Evolutionary conservation across 2,888 invertebrate species (phyloP).

Genomic region (Drosophila kambysellisi): DNA sequence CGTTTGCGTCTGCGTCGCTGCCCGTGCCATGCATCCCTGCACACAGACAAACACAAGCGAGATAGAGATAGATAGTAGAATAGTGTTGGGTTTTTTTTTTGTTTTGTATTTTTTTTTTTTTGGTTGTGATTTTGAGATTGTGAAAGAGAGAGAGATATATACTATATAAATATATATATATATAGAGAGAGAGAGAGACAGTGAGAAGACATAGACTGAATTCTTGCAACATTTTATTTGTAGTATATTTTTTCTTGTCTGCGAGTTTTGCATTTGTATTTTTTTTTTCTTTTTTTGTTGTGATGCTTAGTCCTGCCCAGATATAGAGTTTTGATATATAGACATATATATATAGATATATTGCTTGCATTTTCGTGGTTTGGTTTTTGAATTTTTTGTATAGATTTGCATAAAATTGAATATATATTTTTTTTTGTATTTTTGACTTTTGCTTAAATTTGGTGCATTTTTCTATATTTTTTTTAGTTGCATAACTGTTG

Average conservation of each 20-base stretch:
- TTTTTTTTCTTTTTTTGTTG: slow-evolving; percentile 64
- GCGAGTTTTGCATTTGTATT: slow-evolving; percentile 57
- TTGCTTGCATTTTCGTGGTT: slow-evolving; percentile 67
- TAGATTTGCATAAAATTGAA: slow-evolving; percentile 77
- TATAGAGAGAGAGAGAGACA: slow-evolving; percentile 57
- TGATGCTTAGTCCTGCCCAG: slow-evolving; percentile 78
- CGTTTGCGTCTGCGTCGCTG: slow-evolving; percentile 50
- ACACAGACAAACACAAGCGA: slow-evolving; percentile 88
- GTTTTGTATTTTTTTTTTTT: slow-evolving; percentile 36
- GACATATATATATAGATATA: slow-evolving; percentile 45
- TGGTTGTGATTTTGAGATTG: slow-evolving; percentile 53
- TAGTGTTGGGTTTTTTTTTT: slow-evolving; percentile 69
- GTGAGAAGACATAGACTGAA: slow-evolving; percentile 55
- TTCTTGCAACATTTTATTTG: slow-evolving; percentile 38
- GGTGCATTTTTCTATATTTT: slow-evolving; percentile 70
- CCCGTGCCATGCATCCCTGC: slow-evolving; percentile 86
- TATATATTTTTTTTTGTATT: slow-evolving; percentile 33
- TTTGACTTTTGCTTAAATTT: slow-evolving; percentile 57
- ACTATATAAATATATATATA: slow-evolving; percentile 10
- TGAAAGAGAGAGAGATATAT: slow-evolving; percentile 51
- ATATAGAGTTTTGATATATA: slow-evolving; percentile 60
- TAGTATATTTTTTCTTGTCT: slow-evolving; percentile 58
- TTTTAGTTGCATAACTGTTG: slow-evolving; percentile 85
- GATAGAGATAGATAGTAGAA: slow-evolving; percentile 83
- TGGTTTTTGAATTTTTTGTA: slow-evolving; percentile 60